Evolutionary conservation across 2,113 vertebrate genomes (phyloP).

Genomic region (Thymallus thymallus): DNA sequence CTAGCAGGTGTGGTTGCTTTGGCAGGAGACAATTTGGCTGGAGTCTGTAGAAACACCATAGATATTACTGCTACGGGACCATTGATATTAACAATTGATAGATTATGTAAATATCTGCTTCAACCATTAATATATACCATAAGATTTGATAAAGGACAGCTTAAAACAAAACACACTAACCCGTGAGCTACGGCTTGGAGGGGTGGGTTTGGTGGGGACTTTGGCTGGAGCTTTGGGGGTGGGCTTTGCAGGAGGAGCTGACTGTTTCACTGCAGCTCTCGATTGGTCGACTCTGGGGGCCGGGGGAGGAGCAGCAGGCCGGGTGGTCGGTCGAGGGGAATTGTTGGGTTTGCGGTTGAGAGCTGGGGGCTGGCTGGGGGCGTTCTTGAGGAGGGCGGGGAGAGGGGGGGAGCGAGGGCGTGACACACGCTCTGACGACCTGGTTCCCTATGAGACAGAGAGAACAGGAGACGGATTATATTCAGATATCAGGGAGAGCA

Average conservation of each 20-base stretch:
- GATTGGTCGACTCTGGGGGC: conserved; percentile 56
- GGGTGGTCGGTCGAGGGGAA: conserved; percentile 62
- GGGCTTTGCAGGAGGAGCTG: conserved; percentile 55
- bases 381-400: conserved; percentile 87
- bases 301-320: conserved; percentile 60
- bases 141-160: neutral
- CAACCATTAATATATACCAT: neutral
- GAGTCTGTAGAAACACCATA: conserved; percentile 44
- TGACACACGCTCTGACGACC: conserved; percentile 70
- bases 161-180: conserved; percentile 33
- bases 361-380: conserved; percentile 74
- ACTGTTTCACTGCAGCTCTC: conserved; percentile 66
- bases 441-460: conserved; percentile 65
- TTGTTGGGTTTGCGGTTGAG: conserved; percentile 56
- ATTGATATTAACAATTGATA: too few species aligned
- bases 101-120: too few species aligned
- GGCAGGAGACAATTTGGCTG: conserved; percentile 51
- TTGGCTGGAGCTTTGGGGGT: conserved; percentile 58
- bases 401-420: conserved; percentile 93
- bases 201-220: conserved; percentile 63
- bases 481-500: too few species aligned
- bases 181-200: conserved; percentile 53
- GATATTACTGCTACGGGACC: neutral
- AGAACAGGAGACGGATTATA: conserved; percentile 2
- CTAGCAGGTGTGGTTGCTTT: conserved; percentile 45